phyloP scores from a whole-genome alignment of 2,113 vertebrate species.

The Cryptotis parvus region DNA sequence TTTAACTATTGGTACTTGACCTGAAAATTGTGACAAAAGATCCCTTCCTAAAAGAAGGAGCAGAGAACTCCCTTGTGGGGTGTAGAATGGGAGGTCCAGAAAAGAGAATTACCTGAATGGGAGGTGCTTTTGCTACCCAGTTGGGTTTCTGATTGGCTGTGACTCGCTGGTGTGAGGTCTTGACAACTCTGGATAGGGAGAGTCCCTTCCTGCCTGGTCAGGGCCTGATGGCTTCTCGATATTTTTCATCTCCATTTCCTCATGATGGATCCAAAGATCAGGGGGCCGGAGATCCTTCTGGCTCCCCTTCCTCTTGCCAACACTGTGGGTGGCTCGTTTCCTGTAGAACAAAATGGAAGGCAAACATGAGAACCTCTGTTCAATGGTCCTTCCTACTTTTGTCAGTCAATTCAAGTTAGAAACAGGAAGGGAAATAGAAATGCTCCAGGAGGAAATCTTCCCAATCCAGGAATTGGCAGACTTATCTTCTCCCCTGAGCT shows the following conservation, averaged over 20 bases:
- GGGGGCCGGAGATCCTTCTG: conserved; percentile 96
- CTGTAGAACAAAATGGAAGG: conserved; percentile 79
- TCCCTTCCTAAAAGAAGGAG: neutral
- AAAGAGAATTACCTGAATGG: conserved; percentile 90
- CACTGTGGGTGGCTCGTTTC: conserved; percentile 93
- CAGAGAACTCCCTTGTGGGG: neutral
- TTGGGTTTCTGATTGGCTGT: conserved; percentile 96
- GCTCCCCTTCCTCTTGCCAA: conserved; percentile 94
- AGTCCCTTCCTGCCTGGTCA: conserved; percentile 89
- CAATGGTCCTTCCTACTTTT: neutral
- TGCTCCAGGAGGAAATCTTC: neutral
- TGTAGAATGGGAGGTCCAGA: neutral
- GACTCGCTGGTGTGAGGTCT: conserved; percentile 93
- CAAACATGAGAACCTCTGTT: neutral
- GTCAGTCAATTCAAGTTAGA: conserved; percentile 41
- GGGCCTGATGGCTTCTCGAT: conserved; percentile 93
- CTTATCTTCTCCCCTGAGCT: conserved; percentile 8
- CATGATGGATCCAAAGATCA: conserved; percentile 98
- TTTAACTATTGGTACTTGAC: neutral
- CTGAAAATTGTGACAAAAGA: neutral
- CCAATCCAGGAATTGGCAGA: conserved; percentile 47
- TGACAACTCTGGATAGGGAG: conserved; percentile 92
- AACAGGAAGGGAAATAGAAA: conserved; percentile 47
- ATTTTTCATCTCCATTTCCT: conserved; percentile 99
- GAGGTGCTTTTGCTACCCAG: conserved; percentile 94